phyloP scores from a whole-genome alignment of 2,113 vertebrate species.

The Amazona guildingii region DNA sequence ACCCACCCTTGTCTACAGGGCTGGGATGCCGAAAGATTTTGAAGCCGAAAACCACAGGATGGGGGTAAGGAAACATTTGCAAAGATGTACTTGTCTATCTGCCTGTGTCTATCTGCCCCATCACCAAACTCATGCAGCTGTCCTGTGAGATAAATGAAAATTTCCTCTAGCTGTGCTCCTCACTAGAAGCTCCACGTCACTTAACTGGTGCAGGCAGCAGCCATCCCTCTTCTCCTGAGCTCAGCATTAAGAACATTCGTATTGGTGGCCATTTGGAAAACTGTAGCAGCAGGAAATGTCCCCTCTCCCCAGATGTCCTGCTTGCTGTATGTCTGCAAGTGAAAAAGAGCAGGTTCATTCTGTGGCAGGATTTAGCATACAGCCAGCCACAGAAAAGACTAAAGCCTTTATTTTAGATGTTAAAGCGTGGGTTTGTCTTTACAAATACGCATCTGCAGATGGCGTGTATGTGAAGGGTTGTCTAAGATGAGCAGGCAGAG shows the following conservation, averaged over 20 bases:
- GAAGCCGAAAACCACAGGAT: background rate
- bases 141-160: background rate
- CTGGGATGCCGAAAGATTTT: background rate
- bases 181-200: background rate
- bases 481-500: slow-evolving; percentile 51
- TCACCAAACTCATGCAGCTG: background rate
- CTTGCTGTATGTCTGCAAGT: background rate
- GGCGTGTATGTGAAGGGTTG: slow-evolving; percentile 56
- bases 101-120: background rate
- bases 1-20: background rate
- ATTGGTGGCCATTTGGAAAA: background rate
- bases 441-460: slow-evolving; percentile 66
- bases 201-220: background rate
- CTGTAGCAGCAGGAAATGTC: background rate
- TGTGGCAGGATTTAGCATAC: background rate
- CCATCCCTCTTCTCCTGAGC: background rate
- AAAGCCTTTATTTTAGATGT: slow-evolving; percentile 78
- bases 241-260: background rate
- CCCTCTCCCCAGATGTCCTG: background rate
- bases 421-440: slow-evolving; percentile 74
- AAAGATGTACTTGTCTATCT: background rate
- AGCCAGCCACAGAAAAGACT: slow-evolving; percentile 47
- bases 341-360: background rate
- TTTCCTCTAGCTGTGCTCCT: background rate
- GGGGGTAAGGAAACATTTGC: background rate